These are phyloP conservation scores for Cerastoderma edule DNA, from an alignment of 2,888 invertebrate species.

Conservation along the genomic window DNA sequence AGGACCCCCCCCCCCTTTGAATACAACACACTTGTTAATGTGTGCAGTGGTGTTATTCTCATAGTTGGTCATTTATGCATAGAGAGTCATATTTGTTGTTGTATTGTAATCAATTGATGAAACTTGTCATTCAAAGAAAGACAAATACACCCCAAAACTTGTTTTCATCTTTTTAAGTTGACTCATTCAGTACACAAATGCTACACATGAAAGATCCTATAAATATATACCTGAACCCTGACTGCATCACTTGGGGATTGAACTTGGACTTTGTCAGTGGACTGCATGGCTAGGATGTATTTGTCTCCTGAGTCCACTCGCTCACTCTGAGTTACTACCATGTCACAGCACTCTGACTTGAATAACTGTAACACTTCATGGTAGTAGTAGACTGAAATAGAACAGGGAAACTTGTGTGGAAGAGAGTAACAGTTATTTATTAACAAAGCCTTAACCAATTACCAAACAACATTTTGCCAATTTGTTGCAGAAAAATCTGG, in stretches of 20 bases:
- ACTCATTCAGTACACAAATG: background rate
- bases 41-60: no score
- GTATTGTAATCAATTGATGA: no score
- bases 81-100: no score
- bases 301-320: constrained; percentile 75
- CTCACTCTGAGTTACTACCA: constrained; percentile 79
- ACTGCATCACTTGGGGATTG: constrained; percentile 59
- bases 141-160: background rate
- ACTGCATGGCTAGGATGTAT: constrained; percentile 75
- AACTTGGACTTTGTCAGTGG: constrained; percentile 63
- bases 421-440: no score
- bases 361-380: constrained; percentile 80
- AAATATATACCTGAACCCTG: constrained; percentile 52
- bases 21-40: no score
- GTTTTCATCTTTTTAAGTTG: background rate
- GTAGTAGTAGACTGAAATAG: constrained; percentile 77
- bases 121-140: background rate
- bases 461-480: no score
- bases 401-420: no score
- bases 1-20: no score
- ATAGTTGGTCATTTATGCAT: no score
- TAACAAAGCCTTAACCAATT: no score
- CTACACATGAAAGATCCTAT: no score
- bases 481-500: no score
- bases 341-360: constrained; percentile 76